Evolutionary conservation across 2,888 invertebrate species (phyloP).

Genomic region (Homarus gammarus): DNA sequence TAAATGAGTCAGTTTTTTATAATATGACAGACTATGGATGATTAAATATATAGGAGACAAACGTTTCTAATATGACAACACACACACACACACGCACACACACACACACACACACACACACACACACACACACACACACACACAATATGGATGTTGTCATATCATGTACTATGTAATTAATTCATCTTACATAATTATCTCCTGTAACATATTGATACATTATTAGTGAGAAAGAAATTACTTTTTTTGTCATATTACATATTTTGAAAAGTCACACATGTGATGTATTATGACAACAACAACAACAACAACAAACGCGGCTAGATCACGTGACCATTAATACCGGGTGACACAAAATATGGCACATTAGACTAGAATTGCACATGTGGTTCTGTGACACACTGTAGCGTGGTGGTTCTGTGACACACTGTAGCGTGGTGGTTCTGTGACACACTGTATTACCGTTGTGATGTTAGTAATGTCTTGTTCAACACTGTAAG

Average conservation of each 20-base stretch:
- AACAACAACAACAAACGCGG: not conserved
- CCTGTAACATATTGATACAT: no score
- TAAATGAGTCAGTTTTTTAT: no score
- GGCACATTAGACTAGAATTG: constrained; percentile 11
- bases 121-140: not conserved
- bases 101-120: not conserved
- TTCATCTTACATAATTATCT: no score
- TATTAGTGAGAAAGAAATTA: no score
- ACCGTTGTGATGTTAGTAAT: not conserved
- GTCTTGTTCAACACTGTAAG: not conserved
- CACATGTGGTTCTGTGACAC: no score
- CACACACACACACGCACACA: not conserved
- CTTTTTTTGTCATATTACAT: no score
- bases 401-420: constrained; percentile 2
- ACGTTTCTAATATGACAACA: no score
- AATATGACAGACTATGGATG: no score
- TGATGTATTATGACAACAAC: not conserved
- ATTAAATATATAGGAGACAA: no score
- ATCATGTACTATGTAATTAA: not conserved
- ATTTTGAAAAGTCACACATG: not conserved
- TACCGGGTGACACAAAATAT: not conserved
- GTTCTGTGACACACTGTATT: not conserved
- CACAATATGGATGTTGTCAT: not conserved
- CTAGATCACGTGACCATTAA: not conserved
- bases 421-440: not conserved